Evolutionary conservation across 2,888 invertebrate genomes (phyloP), one percentile per base, ranked within the genome.

Genomic region (Horisme vitalbata): DNA sequence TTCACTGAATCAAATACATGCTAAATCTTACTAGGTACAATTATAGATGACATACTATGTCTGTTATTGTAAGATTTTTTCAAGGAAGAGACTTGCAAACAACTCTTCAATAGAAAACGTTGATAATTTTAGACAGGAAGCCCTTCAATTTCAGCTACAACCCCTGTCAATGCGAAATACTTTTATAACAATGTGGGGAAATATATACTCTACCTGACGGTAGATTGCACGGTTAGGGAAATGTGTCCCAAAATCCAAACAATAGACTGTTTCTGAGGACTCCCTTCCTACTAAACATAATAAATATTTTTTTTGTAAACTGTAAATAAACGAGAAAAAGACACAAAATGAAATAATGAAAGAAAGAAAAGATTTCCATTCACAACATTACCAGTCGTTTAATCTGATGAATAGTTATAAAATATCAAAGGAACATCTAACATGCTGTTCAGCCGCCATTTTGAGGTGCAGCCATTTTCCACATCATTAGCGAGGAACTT

Each of bases 401-500:
- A 41, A 39, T 35, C 34, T n/a, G n/a, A 6, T 21, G 11, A 43
- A 31, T 13, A 36, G 18, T 21, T 41, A 33, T 28, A 45, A 44
- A 35, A 27, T 45, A 39, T 45, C 41, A 51, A 36, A 44, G 44
- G 39, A 28, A 15, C 9, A 24, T 26, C 33, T 31, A 38, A 41
- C 21, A 28, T 35, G 47, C 32, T 47, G 49, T 39, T 41, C 41
- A 41, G 27, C 5, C 33, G 9, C 28, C 28, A 33, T 47, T 41
- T 37, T 37, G 32, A 44, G 39, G 34, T 36, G 36, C 35, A 41
- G 14, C 9, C 41, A 46, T 52, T 55, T 58, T 58, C 55, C 53
- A 39, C 49, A 37, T 52, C 58, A 58, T 58, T 55, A 58, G 45
- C 43, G 55, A 30, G n/a, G 31, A 32, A 35, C 45, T n/a, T n/a